Conservation (phyloP, 2,888 invertebrate genomes). For the Laspeyria flexula region DNA sequence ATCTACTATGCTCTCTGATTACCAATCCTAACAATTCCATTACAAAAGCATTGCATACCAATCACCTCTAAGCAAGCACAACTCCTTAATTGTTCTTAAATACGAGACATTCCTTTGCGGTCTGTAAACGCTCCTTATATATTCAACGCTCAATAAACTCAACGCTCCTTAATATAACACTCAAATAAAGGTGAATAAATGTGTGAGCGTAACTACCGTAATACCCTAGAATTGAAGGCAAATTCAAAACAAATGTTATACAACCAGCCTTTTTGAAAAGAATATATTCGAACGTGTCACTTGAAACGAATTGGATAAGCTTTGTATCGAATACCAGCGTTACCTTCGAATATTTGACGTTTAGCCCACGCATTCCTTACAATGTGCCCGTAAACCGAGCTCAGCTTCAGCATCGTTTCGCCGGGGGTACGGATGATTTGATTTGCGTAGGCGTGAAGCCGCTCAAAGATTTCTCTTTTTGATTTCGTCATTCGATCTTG, state of each 20-base stretch:
- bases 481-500: not conserved
- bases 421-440: not conserved
- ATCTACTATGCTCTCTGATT: no score
- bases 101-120: no score
- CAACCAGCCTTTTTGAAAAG: constrained; percentile 5
- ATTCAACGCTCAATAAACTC: no score
- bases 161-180: no score
- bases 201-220: no score
- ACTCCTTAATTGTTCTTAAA: no score
- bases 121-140: no score
- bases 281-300: not conserved
- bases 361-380: constrained; percentile 6
- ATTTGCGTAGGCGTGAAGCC: not conserved
- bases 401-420: not conserved
- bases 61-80: no score
- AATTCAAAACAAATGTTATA: not conserved
- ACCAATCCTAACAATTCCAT: no score
- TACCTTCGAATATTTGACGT: constrained; percentile 31
- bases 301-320: constrained; percentile 17
- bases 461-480: not conserved
- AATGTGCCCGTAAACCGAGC: constrained; percentile 1
- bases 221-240: not conserved
- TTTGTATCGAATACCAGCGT: constrained; percentile 20
- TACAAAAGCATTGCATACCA: no score
- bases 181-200: no score